Evolutionary conservation across 2,113 vertebrate genomes (phyloP).

Genomic region (Pogona vitticeps): DNA sequence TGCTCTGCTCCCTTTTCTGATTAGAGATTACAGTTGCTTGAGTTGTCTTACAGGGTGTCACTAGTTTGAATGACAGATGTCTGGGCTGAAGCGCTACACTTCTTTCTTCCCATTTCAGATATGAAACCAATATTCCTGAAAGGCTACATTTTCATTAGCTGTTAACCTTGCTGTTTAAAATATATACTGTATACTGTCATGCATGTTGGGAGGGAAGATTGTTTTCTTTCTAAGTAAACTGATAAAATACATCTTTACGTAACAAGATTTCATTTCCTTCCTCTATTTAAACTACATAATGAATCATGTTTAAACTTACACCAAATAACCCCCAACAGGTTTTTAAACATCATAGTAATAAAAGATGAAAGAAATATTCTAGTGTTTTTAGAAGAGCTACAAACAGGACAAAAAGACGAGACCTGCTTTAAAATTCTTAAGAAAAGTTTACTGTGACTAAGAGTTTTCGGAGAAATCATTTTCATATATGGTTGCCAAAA

Average conservation of each 20-base stretch:
- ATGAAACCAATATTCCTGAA: slow-evolving; percentile 61
- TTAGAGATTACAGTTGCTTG: slow-evolving; percentile 80
- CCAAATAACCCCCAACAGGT: slow-evolving; percentile 12
- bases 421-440: slow-evolving; percentile 24
- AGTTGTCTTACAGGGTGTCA: slow-evolving; percentile 78
- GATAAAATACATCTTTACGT: slow-evolving; percentile 45
- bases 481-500: slow-evolving; percentile 38
- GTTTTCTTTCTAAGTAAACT: slow-evolving; percentile 43
- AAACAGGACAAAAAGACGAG: background rate
- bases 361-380: slow-evolving; percentile 34
- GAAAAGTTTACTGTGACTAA: slow-evolving; percentile 58
- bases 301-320: slow-evolving; percentile 56
- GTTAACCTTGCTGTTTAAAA: slow-evolving; percentile 25
- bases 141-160: slow-evolving; percentile 30
- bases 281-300: slow-evolving; percentile 50
- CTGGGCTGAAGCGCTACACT: slow-evolving; percentile 70
- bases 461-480: slow-evolving; percentile 54
- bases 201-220: slow-evolving; percentile 17
- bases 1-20: slow-evolving; percentile 73
- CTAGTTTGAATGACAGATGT: slow-evolving; percentile 81
- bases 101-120: slow-evolving; percentile 68
- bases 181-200: background rate
- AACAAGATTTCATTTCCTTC: slow-evolving; percentile 35
- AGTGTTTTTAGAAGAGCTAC: background rate
- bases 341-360: slow-evolving; percentile 42